Percentiles rank a stretch among this genome's conserved stretches.
Evolutionary conservation across 2,113 vertebrate species (phyloP).

Genomic region (Bubalus kerabau): DNA sequence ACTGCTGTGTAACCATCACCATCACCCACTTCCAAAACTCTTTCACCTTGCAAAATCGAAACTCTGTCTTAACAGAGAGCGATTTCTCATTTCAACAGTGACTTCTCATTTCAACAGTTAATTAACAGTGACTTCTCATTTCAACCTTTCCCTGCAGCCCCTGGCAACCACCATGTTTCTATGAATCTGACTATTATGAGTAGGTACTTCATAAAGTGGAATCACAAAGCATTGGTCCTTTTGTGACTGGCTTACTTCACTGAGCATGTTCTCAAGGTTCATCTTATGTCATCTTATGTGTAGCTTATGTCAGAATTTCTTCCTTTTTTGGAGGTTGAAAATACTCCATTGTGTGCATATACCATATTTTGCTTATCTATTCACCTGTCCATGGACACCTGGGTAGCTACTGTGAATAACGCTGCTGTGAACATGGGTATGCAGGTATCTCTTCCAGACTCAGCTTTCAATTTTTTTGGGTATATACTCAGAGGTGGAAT

Average conservation of each 20-base stretch:
- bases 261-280: neutral
- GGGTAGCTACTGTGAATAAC: neutral
- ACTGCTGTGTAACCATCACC: neutral
- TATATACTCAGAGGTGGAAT: neutral
- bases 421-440: neutral
- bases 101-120: neutral
- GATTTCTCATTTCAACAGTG: neutral
- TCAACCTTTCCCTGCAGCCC: neutral
- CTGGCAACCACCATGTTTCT: neutral
- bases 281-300: neutral
- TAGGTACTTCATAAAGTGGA: neutral
- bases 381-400: neutral
- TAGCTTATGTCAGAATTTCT: neutral
- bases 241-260: neutral
- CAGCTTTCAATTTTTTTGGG: neutral
- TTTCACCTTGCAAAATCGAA: neutral
- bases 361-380: neutral
- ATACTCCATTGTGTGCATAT: neutral
- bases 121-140: neutral
- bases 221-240: neutral
- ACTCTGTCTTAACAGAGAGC: neutral
- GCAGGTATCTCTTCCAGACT: neutral
- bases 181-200: neutral
- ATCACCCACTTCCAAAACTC: neutral
- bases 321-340: neutral